Evolutionary conservation across 1,140 invertebrate genomes (phyloP).

Genomic region (Pachypeltis micranthus): DNA sequence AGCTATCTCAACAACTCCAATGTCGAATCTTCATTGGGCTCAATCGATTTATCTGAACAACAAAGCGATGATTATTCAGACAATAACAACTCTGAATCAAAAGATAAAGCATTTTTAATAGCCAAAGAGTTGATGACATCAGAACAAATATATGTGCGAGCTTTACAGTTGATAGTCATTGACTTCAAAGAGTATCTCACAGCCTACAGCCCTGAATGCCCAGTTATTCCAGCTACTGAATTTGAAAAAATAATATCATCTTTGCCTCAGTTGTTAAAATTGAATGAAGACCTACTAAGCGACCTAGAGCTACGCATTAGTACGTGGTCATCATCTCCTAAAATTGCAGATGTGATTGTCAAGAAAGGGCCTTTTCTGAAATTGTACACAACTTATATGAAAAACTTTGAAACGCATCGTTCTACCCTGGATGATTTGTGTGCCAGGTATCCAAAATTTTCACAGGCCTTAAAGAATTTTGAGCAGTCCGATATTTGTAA

Average conservation of each 20-base stretch:
- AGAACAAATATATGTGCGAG: constrained; percentile 56
- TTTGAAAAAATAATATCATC: constrained; percentile 46
- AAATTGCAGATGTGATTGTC: constrained; percentile 62
- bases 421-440: constrained; percentile 48
- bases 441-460: constrained; percentile 48
- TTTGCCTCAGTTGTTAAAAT: constrained; percentile 43
- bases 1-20: background rate
- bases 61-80: background rate
- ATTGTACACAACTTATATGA: constrained; percentile 58
- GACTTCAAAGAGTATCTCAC: constrained; percentile 44
- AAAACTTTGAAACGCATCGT: constrained; percentile 53
- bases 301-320: constrained; percentile 50
- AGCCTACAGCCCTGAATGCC: constrained; percentile 33
- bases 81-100: constrained; percentile 5
- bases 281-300: constrained; percentile 53
- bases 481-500: constrained; percentile 50
- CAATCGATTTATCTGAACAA: too few relatives aligned
- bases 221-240: constrained; percentile 40
- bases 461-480: constrained; percentile 49
- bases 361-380: constrained; percentile 65
- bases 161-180: constrained; percentile 52
- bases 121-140: constrained; percentile 56
- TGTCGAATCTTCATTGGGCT: background rate
- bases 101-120: constrained; percentile 41
- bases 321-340: constrained; percentile 45